Evolutionary conservation across 2,888 invertebrate species (phyloP).

Genomic region (Rotaria macrura): DNA sequence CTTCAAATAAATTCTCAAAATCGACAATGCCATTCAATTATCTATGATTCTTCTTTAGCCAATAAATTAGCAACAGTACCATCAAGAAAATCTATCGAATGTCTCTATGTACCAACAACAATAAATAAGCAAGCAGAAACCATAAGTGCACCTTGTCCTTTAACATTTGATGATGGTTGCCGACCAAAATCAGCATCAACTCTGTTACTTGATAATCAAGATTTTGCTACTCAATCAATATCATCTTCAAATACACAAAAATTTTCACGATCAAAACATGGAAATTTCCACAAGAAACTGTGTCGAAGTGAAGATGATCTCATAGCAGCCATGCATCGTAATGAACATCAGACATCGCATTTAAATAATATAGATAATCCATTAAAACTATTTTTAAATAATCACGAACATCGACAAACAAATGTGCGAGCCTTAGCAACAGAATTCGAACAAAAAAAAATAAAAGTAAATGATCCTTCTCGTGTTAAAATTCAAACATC

Average conservation of each 20-base stretch:
- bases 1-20: neutral
- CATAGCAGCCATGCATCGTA: neutral
- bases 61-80: neutral
- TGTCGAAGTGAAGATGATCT: neutral
- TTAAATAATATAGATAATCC: neutral
- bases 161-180: neutral
- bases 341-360: neutral
- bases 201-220: neutral
- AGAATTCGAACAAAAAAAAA: neutral
- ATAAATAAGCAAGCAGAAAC: neutral
- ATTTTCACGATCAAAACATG: neutral
- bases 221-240: neutral
- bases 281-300: neutral
- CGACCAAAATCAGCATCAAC: constrained; percentile 10
- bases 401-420: neutral
- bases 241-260: neutral
- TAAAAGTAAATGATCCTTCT: too few relatives aligned
- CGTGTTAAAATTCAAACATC: neutral
- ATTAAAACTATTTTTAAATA: neutral
- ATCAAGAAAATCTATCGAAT: neutral
- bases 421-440: neutral
- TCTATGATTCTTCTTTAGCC: neutral
- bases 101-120: neutral
- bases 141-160: too few relatives aligned
- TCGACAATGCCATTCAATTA: neutral